Base-by-base conservation (phyloP, 2,888 invertebrate genomes). In the Cremastobaeus sp. region DNA sequence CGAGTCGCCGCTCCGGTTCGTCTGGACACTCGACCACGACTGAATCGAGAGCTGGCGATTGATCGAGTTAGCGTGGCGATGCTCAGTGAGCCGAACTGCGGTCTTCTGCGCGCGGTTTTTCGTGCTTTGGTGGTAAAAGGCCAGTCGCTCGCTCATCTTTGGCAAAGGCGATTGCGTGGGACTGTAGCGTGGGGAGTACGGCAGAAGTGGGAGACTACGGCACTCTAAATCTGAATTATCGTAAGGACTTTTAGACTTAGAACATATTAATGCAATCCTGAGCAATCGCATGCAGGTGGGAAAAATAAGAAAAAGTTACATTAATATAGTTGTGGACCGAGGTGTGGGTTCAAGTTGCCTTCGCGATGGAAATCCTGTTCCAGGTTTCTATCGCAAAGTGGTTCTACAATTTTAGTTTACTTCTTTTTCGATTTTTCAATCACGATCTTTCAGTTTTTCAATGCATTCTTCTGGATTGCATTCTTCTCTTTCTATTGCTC, bases 201-300 rank as follows among this genome's bases (percentile, higher is more conserved):
- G 71, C 60, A 80, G 76, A 48, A 82, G 25, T 21, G 82, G 82
- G 52, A 79, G 70, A 77, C 81, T 83, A 64, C 47, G 39, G 12
- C 82, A 80, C 57, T 87, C 85, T 72, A 79, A 73, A 68, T 85
- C 84, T 21, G 81, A 79, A 65, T 72, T 78, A 60, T 83, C 84
- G 39, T 76, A 69, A 37, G 76, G 79, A 69, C 71, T 65, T 78
- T 84, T 84, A 70, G 75, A 76, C 78, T 81, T 82, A 66, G 82
- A 81, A 79, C 75, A 74, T 76, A 82, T 78, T 77, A 79, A 75
- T 70, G 81, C 76, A 80, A 83, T 79, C 79, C 85, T 85, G 79
- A 68, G 60, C 65, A 76, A 76, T 79, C 55, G 69, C 83, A 84
- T 85, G 83, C 82, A 74, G 80, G 75, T 77, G 57, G 78, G 65